Percentiles rank a stretch among this genome's conserved stretches.
Conservation (phyloP, 92 coral and sea anemone species). For the Zoanthus gigantus region DNA sequence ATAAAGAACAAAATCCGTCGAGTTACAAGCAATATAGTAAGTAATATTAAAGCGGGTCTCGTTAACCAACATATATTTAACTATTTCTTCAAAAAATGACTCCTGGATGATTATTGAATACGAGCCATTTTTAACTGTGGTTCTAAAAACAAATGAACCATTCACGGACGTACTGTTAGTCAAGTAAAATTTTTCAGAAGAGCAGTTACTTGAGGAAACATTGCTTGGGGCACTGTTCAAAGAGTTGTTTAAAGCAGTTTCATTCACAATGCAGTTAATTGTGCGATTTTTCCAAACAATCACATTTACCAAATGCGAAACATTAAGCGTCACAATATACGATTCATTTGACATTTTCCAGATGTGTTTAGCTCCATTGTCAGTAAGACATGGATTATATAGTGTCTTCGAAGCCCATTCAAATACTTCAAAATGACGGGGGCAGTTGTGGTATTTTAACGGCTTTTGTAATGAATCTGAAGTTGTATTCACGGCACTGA, state of each 20-base stretch:
- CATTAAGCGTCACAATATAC: constrained; percentile 53
- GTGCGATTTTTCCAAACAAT: constrained; percentile 53
- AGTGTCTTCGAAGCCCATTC: constrained; percentile 50
- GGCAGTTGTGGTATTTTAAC: constrained; percentile 48
- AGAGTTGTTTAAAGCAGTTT: constrained; percentile 10
- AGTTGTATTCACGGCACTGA: constrained; percentile 19
- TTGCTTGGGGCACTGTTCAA: neutral
- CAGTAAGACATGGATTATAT: constrained; percentile 64
- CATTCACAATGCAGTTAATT: constrained; percentile 9
- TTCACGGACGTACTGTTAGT: constrained; percentile 32
- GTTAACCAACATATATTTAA: constrained; percentile 54
- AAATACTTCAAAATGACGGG: constrained; percentile 55
- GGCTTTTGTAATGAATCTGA: constrained; percentile 22
- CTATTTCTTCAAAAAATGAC: constrained; percentile 48
- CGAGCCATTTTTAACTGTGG: constrained; percentile 42
- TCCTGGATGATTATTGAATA: constrained; percentile 61
- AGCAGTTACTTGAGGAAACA: constrained; percentile 25
- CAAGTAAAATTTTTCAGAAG: constrained; percentile 15
- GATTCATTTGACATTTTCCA: constrained; percentile 49
- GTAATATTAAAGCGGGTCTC: constrained; percentile 63
- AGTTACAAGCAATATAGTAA: constrained; percentile 72
- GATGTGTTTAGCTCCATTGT: constrained; percentile 55
- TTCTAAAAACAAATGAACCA: constrained; percentile 28
- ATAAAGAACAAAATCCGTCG: constrained; percentile 58
- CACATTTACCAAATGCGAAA: constrained; percentile 47